Percentiles rank a stretch among this genome's conserved stretches.
Evolutionary conservation across 2,113 vertebrate species (phyloP).

Genomic region (Acrocephalus kingi): DNA sequence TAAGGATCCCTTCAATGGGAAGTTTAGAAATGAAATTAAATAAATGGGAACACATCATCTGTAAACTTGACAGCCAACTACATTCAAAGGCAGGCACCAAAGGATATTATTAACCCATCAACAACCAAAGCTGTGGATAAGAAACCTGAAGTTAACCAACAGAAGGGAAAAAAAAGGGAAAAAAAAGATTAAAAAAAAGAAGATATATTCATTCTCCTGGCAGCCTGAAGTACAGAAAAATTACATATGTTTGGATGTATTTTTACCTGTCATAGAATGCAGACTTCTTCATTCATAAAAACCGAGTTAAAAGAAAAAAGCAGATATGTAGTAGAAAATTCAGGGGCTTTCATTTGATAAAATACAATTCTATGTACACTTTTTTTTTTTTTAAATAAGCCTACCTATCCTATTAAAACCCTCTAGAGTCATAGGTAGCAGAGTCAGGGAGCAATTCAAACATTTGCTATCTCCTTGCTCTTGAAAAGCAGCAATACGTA

Average conservation of each 20-base stretch:
- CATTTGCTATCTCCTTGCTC: background rate
- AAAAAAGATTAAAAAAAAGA: too few relatives aligned
- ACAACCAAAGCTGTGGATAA: background rate
- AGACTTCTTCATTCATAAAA: conserved; percentile 21
- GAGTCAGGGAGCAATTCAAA: background rate
- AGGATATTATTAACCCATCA: background rate
- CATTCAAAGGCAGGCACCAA: background rate
- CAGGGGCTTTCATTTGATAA: background rate
- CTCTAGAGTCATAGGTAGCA: background rate
- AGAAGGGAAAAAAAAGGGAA: background rate
- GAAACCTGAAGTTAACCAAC: background rate
- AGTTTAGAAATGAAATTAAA: background rate
- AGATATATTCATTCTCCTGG: background rate
- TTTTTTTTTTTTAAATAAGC: background rate
- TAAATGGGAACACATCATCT: background rate
- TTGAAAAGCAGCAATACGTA: background rate
- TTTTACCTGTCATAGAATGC: conserved; percentile 14
- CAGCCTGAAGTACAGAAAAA: background rate
- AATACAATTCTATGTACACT: background rate
- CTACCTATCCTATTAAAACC: background rate
- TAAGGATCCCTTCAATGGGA: background rate
- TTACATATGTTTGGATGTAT: background rate
- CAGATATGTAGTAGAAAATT: background rate
- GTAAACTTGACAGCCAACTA: background rate
- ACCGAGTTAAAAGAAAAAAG: background rate